Percentiles rank a stretch among this genome's conserved stretches.
Conservation (phyloP, 1,140 invertebrate genomes). For the Heliconius himera region DNA sequence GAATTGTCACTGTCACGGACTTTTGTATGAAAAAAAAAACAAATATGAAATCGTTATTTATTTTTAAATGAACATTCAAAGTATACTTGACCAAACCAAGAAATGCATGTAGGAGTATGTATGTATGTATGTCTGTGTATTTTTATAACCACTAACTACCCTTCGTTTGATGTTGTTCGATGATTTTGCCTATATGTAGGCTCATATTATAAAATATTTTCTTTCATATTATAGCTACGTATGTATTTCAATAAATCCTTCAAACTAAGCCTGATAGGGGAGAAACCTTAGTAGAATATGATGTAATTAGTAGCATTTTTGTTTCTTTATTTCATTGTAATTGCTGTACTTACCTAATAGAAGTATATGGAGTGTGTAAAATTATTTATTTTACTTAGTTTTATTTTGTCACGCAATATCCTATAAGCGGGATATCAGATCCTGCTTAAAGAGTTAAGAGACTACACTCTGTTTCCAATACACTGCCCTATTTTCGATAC, state of each 20-base stretch:
- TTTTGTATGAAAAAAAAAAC: conserved; percentile 9
- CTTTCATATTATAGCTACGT: neutral
- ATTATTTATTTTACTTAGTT: neutral
- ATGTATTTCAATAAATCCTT: neutral
- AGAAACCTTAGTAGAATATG: neutral
- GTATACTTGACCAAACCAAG: conserved; percentile 12
- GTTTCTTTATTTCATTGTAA: conserved; percentile 2
- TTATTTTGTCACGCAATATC: too few relatives aligned
- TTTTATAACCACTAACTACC: conserved; percentile 12
- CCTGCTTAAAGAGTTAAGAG: too few relatives aligned
- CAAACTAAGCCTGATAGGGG: neutral
- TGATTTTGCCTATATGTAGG: neutral
- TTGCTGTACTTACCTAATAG: neutral
- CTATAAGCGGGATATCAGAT: too few relatives aligned
- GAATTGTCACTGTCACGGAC: conserved; percentile 21
- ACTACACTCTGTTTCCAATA: too few relatives aligned
- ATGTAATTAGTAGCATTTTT: conserved; percentile 6
- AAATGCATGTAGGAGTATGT: neutral
- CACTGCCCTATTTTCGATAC: too few relatives aligned
- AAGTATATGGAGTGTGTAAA: neutral
- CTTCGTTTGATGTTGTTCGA: neutral
- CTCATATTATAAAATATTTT: neutral
- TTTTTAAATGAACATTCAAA: conserved; percentile 11
- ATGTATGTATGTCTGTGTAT: neutral
- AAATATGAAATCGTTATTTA: conserved; percentile 1